Evolutionary conservation across 2,797 vertebrate species (phyloP).

Genomic region (Bradypodion ventrale): DNA sequence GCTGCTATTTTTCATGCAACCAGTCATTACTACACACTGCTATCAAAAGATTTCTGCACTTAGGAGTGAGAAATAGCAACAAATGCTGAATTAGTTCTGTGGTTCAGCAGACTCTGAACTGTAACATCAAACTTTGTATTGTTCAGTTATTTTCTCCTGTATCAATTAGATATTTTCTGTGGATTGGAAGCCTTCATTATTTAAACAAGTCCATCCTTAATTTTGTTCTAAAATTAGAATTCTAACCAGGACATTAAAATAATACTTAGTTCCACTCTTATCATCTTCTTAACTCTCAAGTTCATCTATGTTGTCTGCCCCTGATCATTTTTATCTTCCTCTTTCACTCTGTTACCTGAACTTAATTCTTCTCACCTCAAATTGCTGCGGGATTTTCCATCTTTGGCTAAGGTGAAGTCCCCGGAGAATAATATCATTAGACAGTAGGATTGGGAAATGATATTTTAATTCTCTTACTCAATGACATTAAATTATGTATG

Average conservation of each 20-base stretch:
- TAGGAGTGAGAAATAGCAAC: no score
- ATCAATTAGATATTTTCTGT: conserved; percentile 44
- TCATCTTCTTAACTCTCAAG: conserved; percentile 16
- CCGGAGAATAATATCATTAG: conserved; percentile 40
- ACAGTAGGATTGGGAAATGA: conserved; percentile 27
- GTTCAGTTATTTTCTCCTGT: conserved; percentile 36
- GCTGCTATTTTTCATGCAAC: no score
- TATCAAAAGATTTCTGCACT: no score
- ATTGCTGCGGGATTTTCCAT: conserved; percentile 47
- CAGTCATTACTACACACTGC: no score
- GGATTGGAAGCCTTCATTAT: conserved; percentile 47
- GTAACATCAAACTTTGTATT: background rate
- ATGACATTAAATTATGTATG: conserved; percentile 61
- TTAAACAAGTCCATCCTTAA: conserved; percentile 45
- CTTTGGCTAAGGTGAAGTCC: conserved; percentile 37
- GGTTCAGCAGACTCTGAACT: no score
- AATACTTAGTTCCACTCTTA: conserved; percentile 31
- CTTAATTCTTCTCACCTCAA: conserved; percentile 25
- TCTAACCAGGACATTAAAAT: conserved; percentile 18
- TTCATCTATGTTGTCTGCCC: conserved; percentile 45
- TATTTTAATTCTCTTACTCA: conserved; percentile 59
- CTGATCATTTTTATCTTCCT: conserved; percentile 22
- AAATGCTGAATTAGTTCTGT: background rate
- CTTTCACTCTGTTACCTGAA: conserved; percentile 25
- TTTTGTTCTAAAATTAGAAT: conserved; percentile 46